These are phyloP conservation scores for Halictus ligatus DNA, from an alignment of 2,888 invertebrate species.

Conservation along the genomic window DNA sequence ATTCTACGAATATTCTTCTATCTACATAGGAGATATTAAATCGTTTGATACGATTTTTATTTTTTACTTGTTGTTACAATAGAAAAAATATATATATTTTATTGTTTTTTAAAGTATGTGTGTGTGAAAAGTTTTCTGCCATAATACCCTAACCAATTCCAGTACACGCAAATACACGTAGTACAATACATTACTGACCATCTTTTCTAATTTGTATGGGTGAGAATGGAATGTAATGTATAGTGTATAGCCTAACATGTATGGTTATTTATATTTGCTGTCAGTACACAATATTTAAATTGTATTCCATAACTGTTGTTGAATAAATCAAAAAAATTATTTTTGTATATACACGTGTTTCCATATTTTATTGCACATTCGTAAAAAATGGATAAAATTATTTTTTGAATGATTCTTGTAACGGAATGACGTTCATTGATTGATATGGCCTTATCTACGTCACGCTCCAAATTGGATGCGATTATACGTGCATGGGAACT, in stretches of 20 bases:
- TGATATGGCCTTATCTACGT: slow-evolving; percentile 18
- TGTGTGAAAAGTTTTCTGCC: slow-evolving; percentile 44
- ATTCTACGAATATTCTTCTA: slow-evolving; percentile 74
- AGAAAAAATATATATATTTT: slow-evolving; percentile 47
- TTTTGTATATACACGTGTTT: slow-evolving; percentile 33
- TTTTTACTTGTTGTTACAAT: slow-evolving; percentile 48
- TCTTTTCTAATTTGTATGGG: slow-evolving; percentile 12
- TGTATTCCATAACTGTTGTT: slow-evolving; percentile 41
- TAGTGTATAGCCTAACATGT: slow-evolving; percentile 2
- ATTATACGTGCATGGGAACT: slow-evolving; percentile 19
- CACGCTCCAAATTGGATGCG: slow-evolving; percentile 6
- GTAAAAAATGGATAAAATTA: neutral
- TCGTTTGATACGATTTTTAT: slow-evolving; percentile 70
- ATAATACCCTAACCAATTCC: neutral
- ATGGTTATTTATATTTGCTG: slow-evolving; percentile 3
- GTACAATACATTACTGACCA: neutral
- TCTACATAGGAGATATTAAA: slow-evolving; percentile 40
- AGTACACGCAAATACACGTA: neutral
- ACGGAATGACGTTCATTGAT: neutral
- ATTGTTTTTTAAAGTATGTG: slow-evolving; percentile 54
- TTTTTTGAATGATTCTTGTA: neutral
- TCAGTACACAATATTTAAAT: slow-evolving; percentile 10
- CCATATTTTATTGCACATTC: neutral
- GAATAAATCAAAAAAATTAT: slow-evolving; percentile 50
- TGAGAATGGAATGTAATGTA: neutral